These are phyloP conservation scores for Adelphocoris suturalis DNA, from an alignment of 2,888 invertebrate species.

Conservation along the genomic window DNA sequence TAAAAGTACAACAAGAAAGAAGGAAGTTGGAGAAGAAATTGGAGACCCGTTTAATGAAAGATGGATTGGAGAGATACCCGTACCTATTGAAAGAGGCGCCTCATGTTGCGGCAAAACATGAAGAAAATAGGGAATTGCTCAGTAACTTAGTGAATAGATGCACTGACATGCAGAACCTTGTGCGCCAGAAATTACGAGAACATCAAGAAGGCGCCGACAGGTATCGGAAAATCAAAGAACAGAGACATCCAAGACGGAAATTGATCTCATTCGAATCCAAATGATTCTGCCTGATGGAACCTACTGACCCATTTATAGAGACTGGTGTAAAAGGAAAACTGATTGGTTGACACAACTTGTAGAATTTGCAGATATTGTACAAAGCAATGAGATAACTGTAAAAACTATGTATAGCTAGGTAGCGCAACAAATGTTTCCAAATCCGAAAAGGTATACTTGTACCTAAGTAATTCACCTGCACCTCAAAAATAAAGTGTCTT, in stretches of 20 bases:
- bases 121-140: constrained; percentile 1
- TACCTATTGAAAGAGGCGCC: constrained; percentile 29
- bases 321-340: too few relatives aligned
- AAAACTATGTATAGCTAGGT: too few relatives aligned
- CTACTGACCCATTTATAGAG: background rate
- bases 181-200: background rate
- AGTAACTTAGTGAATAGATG: constrained; percentile 24
- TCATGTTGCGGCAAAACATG: background rate
- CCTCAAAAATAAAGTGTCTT: too few relatives aligned
- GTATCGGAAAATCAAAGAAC: background rate
- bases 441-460: too few relatives aligned
- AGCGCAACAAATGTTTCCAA: too few relatives aligned
- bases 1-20: constrained; percentile 44
- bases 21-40: constrained; percentile 54
- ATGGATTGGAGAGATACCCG: constrained; percentile 56
- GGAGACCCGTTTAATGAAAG: constrained; percentile 34
- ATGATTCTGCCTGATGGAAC: background rate
- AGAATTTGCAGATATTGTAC: too few relatives aligned
- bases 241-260: background rate
- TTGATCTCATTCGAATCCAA: constrained; percentile 42
- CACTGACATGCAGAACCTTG: background rate
- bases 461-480: too few relatives aligned
- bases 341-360: too few relatives aligned
- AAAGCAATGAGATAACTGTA: too few relatives aligned
- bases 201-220: background rate